Evolutionary conservation across 2,888 invertebrate species (phyloP), one percentile per base, ranked within the genome.

Genomic region (Rhabditophanes sp.): DNA sequence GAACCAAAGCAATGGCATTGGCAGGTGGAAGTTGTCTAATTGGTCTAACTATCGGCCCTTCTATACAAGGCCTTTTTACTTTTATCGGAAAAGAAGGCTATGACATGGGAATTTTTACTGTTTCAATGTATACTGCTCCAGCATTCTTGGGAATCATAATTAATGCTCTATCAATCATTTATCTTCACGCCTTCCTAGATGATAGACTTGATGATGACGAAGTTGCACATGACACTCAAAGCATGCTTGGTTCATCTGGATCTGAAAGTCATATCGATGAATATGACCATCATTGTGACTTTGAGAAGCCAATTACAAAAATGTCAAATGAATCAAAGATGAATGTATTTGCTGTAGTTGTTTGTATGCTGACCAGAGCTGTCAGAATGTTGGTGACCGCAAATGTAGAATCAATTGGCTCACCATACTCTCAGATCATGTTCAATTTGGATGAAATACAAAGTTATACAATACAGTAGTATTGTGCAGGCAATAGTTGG

Each of bases 341-440:
- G n/a, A n/a, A n/a, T n/a, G n/a, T n/a, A 7, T n/a, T 51, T 19
- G 51, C 50, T 12, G 44, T 51, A 11, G 29, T 40, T 11, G 35
- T 51, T 18, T 44, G 48, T 27, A 48, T 48, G 48, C 30, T 37
- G 22, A 41, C 38, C 12, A 23, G 40, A 1, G 41, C 42, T 8
- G 41, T 38, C 9, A 12, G 41, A 17, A 40, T 40, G 40, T 18
- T 40, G 12, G 42, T 40, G 4, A 40, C 40, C 3, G 22, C 41
- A 2, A 40, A 40, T 23, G 22, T 40, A 17, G 49, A 49, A 20
- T 41, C 41, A 25, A 46, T 46, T 14, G 49, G 48, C 1, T 28
- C 46, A 4, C 48, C 49, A 1, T 49, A 35, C 35, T 31, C 48
- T 7, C 44, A 48, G 25, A 28, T 49, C 16, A 49, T 49, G 48